Base-by-base conservation (phyloP, 1,140 invertebrate genomes). In the Plectrocnemia conspersa region DNA sequence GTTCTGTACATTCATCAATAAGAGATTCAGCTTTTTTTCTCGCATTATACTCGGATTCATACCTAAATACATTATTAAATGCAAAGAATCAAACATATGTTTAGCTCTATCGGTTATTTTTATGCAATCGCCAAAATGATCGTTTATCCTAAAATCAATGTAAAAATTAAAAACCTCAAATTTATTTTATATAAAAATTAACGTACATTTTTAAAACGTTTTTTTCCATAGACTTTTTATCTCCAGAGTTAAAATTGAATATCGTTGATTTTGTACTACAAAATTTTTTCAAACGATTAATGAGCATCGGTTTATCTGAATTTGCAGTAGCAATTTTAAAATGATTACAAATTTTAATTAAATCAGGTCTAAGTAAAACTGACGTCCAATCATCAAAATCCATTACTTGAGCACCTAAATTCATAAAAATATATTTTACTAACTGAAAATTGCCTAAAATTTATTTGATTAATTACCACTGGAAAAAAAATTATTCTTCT, bases 1-100 rank as follows among this genome's bases (percentile, higher is more conserved):
- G 40, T 50, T 54, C 29, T 45, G 35, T 24, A 61, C 13, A 23
- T 54, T 57, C 6, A 61, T 53, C 40, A 57, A 53, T 7, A 61
- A 9, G 1, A 54, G 21, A 25, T 54, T 57, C 5, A 61, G 18
- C 6, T 40, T 46, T 27, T 57, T 56, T 1, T 61, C 59, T 49
- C 59, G 49, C 9, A 61, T 22, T 16, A 57, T 29, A 15, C 32
- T 36, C 9, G 59, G 59, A 54, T 61, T 61, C 11, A 23, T 15
- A 10, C 59, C 59, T n/a, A 54, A 16, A 49, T 61, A 61, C 46
- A 53, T 56, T 6, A 61, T 16, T 7, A 46, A 23, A 44, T 56
- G 54, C 11, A 61, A 48, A 11, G 33, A 24, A 35, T 61, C 54
- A 52, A 61, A 56, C 32, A 45, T 29, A 0, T 10, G 32, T 41